Conservation (phyloP, 2,888 invertebrate species). For the Acleris emargana region DNA sequence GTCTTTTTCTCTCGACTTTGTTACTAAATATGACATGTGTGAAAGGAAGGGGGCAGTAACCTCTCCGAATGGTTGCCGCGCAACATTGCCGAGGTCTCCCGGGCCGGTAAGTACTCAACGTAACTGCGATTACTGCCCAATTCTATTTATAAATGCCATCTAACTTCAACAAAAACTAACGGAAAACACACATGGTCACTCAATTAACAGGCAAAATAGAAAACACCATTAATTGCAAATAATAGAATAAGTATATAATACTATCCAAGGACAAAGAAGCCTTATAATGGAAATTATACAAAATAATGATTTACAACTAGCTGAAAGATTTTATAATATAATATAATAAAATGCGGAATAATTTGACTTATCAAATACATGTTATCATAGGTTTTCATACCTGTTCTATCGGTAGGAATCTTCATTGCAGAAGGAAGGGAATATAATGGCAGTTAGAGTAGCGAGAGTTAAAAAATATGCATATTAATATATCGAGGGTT, state of each 20-base stretch:
- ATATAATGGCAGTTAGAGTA: slow-evolving; percentile 31
- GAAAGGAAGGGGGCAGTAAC: too few relatives aligned
- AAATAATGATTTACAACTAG: slow-evolving; percentile 36
- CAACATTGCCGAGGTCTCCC: slow-evolving; percentile 7
- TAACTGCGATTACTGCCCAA: slow-evolving; percentile 18
- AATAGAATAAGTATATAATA: slow-evolving; percentile 37
- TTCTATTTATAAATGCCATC: slow-evolving; percentile 41
- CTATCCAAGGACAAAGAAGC: slow-evolving; percentile 15
- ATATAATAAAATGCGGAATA: slow-evolving; percentile 33
- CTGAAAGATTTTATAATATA: slow-evolving; percentile 16
- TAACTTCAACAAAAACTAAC: slow-evolving; percentile 45
- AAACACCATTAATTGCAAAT: slow-evolving; percentile 40
- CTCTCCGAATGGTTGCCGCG: too few relatives aligned
- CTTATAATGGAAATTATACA: slow-evolving; percentile 27
- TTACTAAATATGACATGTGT: too few relatives aligned
- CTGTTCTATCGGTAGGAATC: slow-evolving; percentile 28
- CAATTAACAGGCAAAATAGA: slow-evolving; percentile 35
- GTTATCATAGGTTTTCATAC: slow-evolving; percentile 17
- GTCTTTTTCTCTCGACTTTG: too few relatives aligned
- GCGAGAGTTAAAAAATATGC: slow-evolving; percentile 10
- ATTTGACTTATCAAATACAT: slow-evolving; percentile 22
- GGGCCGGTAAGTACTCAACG: slow-evolving; percentile 55
- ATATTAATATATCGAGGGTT: background rate
- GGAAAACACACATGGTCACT: slow-evolving; percentile 24
- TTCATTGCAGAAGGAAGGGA: slow-evolving; percentile 20